These are phyloP conservation scores for Leuctra nigra DNA, from an alignment of 2,888 invertebrate species.

Conservation along the genomic window DNA sequence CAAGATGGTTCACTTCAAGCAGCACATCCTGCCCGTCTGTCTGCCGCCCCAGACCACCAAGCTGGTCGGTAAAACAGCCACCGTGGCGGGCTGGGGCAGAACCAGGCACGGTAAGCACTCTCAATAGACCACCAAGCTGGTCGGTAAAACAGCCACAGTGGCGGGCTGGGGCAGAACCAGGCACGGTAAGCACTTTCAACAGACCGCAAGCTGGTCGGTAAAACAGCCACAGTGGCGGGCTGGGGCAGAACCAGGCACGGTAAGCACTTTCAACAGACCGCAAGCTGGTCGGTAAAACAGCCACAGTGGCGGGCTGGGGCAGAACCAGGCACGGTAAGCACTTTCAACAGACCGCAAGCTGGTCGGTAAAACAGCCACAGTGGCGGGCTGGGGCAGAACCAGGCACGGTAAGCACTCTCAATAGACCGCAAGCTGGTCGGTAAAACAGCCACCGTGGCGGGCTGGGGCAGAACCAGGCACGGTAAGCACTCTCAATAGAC, in stretches of 20 bases:
- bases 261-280: no score
- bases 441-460: constrained; percentile 84
- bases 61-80: constrained; percentile 79
- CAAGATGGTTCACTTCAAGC: constrained; percentile 76
- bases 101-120: constrained; percentile 81
- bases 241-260: constrained; percentile 91
- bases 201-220: constrained; percentile 77
- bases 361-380: constrained; percentile 82
- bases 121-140: constrained; percentile 65
- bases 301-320: constrained; percentile 91
- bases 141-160: constrained; percentile 85
- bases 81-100: constrained; percentile 89
- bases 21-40: constrained; percentile 90
- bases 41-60: constrained; percentile 70
- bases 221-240: constrained; percentile 85
- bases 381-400: constrained; percentile 89
- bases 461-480: constrained; percentile 87
- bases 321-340: constrained; percentile 79
- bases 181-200: no score
- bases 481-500: no score
- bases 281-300: constrained; percentile 79
- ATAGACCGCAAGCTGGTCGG: constrained; percentile 79
- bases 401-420: constrained; percentile 79
- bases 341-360: no score
- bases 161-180: constrained; percentile 90